Base-by-base conservation (phyloP, 2,797 vertebrate species). In the Arnoldichthys spilopterus region DNA sequence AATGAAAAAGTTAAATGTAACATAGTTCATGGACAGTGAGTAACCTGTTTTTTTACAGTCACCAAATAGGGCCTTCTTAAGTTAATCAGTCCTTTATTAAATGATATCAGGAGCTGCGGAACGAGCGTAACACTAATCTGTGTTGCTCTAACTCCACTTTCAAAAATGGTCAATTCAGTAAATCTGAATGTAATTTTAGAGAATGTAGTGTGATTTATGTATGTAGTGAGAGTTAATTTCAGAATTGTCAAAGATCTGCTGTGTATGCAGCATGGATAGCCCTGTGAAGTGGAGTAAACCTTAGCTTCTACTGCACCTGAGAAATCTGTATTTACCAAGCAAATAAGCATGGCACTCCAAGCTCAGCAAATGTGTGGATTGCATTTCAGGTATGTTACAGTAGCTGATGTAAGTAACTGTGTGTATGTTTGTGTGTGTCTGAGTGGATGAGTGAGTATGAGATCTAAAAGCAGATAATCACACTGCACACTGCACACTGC, bases 311-410 rank as follows among this genome's bases (percentile, higher is more conserved):
- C 34, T 70, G 18, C 49, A 53, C 49, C 47, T 34, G 68, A 53
- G 47, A 30, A 70, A 32, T 34, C 15, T n/a, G 66, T 69, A 26
- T 59, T 68, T 61, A 77, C 72, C 28, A 24, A 79, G 68, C 67
- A 76, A 78, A 87, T 85, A 87, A 87, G 75, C 76, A 85, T 72
- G 45, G 47, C 82, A 72, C 47, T 73, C 47, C 20, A 40, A 30
- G 45, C 28, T 86, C 61, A 82, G 81, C 76, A 72, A 71, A 79
- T 82, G 58, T 64, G 53, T 76, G 72, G 77, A 79, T 76, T 82
- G 78, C 49, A 34, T 59, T 49, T 12, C 7, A 56, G 40, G 37
- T 6, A 0, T 76, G 74, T 77, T 78, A 83, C 34, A 53, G 22
- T 66, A 69, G 28, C 26, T 78, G 18, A 58, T 16, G 13, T 67